Evolutionary conservation across 2,888 invertebrate genomes (phyloP).

Genomic region (Ferrisia virgata): DNA sequence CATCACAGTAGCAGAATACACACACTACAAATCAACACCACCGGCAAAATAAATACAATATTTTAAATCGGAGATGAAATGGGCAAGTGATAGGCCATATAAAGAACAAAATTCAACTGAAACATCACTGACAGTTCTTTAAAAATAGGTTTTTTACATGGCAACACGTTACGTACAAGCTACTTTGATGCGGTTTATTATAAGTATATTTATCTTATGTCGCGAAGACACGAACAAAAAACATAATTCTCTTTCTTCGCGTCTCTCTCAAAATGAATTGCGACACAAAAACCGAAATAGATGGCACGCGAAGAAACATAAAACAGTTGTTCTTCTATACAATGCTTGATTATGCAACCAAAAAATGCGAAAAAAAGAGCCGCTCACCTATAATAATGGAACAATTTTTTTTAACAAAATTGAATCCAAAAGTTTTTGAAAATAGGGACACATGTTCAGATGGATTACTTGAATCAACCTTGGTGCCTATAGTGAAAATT

Average conservation of each 20-base stretch:
- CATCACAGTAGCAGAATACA: neutral
- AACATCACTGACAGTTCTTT: neutral
- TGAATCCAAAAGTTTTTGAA: no score
- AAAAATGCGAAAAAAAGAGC: neutral
- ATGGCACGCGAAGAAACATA: slow-evolving; percentile 33
- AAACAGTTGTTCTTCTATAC: neutral
- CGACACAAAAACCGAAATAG: slow-evolving; percentile 36
- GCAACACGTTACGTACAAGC: slow-evolving; percentile 12
- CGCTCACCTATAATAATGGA: no score
- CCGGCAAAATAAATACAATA: neutral
- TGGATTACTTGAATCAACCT: no score
- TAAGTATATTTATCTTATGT: slow-evolving; percentile 12
- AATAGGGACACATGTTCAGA: no score
- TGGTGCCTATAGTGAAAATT: no score
- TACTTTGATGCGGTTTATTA: neutral
- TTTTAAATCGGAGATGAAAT: neutral
- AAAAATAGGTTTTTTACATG: slow-evolving; percentile 38
- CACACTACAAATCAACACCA: neutral
- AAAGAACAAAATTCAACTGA: neutral
- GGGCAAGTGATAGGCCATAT: neutral
- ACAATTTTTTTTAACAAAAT: no score
- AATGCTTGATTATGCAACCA: slow-evolving; percentile 15
- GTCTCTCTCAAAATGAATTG: slow-evolving; percentile 24
- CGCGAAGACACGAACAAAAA: slow-evolving; percentile 42
- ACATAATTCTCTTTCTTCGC: slow-evolving; percentile 21